Base-by-base conservation (phyloP, 2,113 vertebrate genomes). In the Xiphophorus couchianus region DNA sequence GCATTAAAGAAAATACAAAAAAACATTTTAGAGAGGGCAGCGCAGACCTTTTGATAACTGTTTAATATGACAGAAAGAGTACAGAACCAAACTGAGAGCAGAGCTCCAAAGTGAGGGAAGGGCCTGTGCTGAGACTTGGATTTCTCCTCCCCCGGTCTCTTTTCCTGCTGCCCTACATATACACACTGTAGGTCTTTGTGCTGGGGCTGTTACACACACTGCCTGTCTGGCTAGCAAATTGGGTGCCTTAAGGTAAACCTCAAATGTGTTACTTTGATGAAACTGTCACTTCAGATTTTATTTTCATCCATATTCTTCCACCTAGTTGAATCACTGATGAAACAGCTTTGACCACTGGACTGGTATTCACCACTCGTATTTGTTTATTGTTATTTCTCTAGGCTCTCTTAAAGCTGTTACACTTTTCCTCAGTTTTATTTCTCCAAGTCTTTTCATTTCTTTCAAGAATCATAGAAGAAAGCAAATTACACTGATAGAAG, bases 131-230 rank as follows among this genome's bases (percentile, higher is more conserved):
- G 71, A 88, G 82, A 89, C 82, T 91, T 84, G 80, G 84, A 87
- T 91, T 90, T 90, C 80, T 89, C 83, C 82, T 84, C 80, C 76
- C 78, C 82, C 12, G 61, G 66, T 86, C 82, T 77, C 81, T 89
- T 85, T 91, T 91, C 89, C 89, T 91, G 88, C 87, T 90, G 91
- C 86, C 86, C 87, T 84, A 89, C 69, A 86, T 83, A 87, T 86
- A 90, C 83, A 91, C 90, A 48, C 44, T 90, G 90, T 86, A 76
- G 85, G 72, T 85, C 90, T 92, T 93, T 91, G 90, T 92, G 85
- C 79, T 84, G 74, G 75, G 74, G 76, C 81, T 80, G 84, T 88
- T 88, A 85, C 83, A 88, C 79, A 85, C 77, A 85, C 86, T 90
- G 87, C 84, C 87, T 88, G 89, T 86, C 89, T 91, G 88, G 84